Evolutionary conservation across 2,797 vertebrate genomes (phyloP).

Genomic region (Xenentodon cancila): DNA sequence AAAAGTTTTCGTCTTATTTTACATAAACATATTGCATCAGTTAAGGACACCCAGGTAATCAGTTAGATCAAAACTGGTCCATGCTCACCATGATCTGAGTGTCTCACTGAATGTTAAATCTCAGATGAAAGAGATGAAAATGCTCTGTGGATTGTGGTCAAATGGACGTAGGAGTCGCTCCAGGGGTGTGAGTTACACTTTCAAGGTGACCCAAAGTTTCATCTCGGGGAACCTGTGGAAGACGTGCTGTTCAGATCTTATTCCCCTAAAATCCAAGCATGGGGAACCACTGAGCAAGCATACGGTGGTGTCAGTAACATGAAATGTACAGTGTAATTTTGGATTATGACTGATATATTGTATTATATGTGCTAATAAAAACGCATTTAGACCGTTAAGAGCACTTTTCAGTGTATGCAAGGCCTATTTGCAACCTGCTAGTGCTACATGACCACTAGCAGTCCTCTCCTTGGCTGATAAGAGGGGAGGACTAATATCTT

Average conservation of each 20-base stretch:
- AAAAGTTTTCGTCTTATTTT: too few relatives aligned
- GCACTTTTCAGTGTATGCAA: slow-evolving; percentile 7
- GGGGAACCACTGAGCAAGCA: too few relatives aligned
- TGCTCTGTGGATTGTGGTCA: too few relatives aligned
- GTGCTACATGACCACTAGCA: slow-evolving; percentile 37
- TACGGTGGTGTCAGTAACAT: background rate
- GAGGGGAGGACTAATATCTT: slow-evolving; percentile 67
- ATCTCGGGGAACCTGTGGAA: background rate
- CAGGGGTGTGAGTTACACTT: background rate
- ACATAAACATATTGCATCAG: too few relatives aligned
- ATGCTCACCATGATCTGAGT: slow-evolving; percentile 5
- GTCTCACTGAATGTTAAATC: background rate
- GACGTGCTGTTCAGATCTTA: background rate
- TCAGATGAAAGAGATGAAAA: slow-evolving; percentile 5
- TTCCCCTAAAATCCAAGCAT: too few relatives aligned
- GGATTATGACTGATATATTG: background rate
- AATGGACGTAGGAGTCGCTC: too few relatives aligned
- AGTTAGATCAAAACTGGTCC: slow-evolving; percentile 1
- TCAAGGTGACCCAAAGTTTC: background rate
- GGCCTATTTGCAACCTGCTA: slow-evolving; percentile 38
- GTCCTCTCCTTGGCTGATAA: slow-evolving; percentile 64
- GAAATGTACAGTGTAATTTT: background rate
- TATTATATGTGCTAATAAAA: background rate
- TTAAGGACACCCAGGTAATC: too few relatives aligned
- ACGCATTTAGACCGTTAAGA: too few relatives aligned